These are phyloP conservation scores for Oncorhynchus kisutch DNA, from an alignment of 2,113 vertebrate species.

Conservation along the genomic window DNA sequence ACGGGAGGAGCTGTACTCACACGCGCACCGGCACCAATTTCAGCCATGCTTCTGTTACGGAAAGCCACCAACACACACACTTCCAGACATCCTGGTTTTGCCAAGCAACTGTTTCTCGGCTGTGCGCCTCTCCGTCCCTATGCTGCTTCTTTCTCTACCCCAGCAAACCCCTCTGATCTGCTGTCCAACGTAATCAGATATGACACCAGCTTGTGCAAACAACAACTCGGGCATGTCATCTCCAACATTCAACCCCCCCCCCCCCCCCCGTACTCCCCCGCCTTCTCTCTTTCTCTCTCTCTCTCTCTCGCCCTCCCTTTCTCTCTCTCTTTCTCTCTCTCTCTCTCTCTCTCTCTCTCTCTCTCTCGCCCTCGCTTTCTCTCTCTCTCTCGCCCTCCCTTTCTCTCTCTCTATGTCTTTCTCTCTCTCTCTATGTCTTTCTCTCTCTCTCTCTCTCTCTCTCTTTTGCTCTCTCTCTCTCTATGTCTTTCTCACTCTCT, in stretches of 20 bases:
- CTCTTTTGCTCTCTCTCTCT: neutral
- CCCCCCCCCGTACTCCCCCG: neutral
- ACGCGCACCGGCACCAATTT: too few species aligned
- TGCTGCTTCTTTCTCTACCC: neutral
- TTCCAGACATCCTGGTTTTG: neutral
- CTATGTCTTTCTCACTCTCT: slow-evolving; percentile 5
- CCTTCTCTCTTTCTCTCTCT: neutral
- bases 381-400: neutral
- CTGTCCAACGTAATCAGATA: slow-evolving; percentile 48
- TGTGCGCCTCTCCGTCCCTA: neutral
- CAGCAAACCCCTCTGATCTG: slow-evolving; percentile 34
- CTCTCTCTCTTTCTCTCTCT: neutral
- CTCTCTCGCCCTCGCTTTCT: neutral
- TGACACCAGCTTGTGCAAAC: slow-evolving; percentile 58
- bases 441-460: slow-evolving; percentile 16
- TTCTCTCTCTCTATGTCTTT: neutral
- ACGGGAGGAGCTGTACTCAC: too few species aligned
- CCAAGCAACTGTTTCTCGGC: neutral
- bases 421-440: too few species aligned
- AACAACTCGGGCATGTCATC: slow-evolving; percentile 46
- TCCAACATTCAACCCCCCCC: slow-evolving; percentile 1
- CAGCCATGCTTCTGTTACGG: neutral
- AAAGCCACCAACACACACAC: slow-evolving; percentile 17
- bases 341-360: neutral
- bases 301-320: slow-evolving; percentile 12